phyloP scores from a whole-genome alignment of 2,888 invertebrate species.

The Athrips mouffetella region DNA sequence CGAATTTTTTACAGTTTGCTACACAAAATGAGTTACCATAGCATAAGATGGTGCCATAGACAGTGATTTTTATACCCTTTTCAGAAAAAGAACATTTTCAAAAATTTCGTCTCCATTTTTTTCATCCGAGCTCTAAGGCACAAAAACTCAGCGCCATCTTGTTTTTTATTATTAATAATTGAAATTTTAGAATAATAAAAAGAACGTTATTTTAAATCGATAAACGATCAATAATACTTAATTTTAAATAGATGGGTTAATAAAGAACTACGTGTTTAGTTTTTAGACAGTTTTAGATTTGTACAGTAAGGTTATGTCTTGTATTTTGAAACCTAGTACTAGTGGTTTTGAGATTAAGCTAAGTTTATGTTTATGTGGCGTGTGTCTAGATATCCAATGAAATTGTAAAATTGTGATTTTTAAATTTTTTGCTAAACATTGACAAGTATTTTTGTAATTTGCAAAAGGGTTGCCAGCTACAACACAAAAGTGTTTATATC shows the following conservation, averaged over 20 bases:
- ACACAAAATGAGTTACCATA: slow-evolving; percentile 71
- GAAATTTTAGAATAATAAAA: slow-evolving; percentile 15
- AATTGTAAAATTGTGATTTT: too few species aligned
- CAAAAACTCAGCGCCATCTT: slow-evolving; percentile 29
- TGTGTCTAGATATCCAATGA: too few species aligned
- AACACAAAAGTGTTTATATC: too few species aligned
- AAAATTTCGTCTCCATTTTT: slow-evolving; percentile 6
- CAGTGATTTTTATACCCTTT: slow-evolving; percentile 30
- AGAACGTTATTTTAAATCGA: slow-evolving; percentile 17
- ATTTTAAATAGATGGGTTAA: slow-evolving; percentile 11
- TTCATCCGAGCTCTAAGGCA: slow-evolving; percentile 2
- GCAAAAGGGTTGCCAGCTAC: too few species aligned
- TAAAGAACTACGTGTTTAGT: slow-evolving; percentile 15
- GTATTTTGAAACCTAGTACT: slow-evolving; percentile 25
- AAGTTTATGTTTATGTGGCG: slow-evolving; percentile 29
- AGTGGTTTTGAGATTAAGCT: slow-evolving; percentile 24
- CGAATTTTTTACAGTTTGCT: slow-evolving; percentile 23
- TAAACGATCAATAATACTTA: slow-evolving; percentile 12
- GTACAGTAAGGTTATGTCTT: slow-evolving; percentile 39
- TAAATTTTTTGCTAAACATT: too few species aligned
- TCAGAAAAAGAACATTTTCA: neutral
- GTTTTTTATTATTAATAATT: slow-evolving; percentile 17
- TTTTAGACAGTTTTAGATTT: slow-evolving; percentile 27
- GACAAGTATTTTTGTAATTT: too few species aligned
- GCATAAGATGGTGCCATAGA: slow-evolving; percentile 72